Percentiles rank a stretch among this genome's conserved stretches.
Evolutionary conservation across 2,797 vertebrate genomes (phyloP).

Genomic region (Trematomus bernacchii): DNA sequence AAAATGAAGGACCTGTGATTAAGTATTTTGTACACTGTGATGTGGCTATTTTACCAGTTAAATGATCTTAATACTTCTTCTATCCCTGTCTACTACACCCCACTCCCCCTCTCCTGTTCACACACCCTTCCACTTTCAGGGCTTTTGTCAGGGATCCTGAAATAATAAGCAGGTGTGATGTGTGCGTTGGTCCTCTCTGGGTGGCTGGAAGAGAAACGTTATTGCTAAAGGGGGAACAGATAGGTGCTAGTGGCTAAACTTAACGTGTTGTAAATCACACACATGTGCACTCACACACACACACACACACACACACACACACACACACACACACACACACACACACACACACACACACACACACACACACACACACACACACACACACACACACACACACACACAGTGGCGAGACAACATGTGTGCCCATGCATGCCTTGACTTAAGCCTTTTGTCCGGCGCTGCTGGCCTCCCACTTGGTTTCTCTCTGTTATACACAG

Average conservation of each 20-base stretch:
- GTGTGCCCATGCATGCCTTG: constrained; percentile 65
- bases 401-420: constrained; percentile 38
- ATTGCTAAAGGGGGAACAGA: constrained; percentile 64
- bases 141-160: constrained; percentile 61
- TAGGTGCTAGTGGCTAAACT: constrained; percentile 77
- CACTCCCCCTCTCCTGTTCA: not conserved
- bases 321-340: constrained; percentile 25
- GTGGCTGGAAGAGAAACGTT: constrained; percentile 53
- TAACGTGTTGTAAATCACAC: constrained; percentile 76
- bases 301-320: constrained; percentile 13
- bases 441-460: constrained; percentile 69
- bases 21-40: not conserved
- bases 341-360: constrained; percentile 34
- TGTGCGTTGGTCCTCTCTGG: constrained; percentile 56
- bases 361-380: constrained; percentile 22
- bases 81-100: too few species aligned
- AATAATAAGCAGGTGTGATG: constrained; percentile 72
- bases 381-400: constrained; percentile 33
- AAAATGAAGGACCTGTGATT: not conserved
- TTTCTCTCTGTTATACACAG: constrained; percentile 49
- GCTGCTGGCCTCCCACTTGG: constrained; percentile 65
- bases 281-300: constrained; percentile 18
- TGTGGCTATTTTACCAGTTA: not conserved
- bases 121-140: constrained; percentile 32
- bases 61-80: not conserved